Percentiles rank a stretch among this genome's conserved stretches.
Conservation (phyloP, 2,888 invertebrate genomes). For the Balanococcus diminutus region DNA sequence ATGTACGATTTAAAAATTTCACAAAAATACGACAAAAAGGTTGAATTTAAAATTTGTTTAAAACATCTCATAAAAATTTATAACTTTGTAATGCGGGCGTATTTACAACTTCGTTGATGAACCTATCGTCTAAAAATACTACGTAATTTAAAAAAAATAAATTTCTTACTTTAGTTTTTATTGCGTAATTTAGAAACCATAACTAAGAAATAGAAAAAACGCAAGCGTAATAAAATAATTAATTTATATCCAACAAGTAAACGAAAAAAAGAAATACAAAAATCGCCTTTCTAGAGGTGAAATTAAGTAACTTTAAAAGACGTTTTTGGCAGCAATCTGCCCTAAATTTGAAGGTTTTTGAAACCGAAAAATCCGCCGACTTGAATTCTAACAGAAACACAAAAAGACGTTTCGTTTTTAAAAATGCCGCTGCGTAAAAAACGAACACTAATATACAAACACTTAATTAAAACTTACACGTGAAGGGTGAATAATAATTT, state of each 20-base stretch:
- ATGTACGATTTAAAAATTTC: neutral
- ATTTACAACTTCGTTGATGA: neutral
- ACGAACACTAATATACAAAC: neutral
- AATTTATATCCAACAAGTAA: neutral
- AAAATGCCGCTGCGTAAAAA: neutral
- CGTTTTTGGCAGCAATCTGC: neutral
- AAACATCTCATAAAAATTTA: neutral
- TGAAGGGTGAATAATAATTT: conserved; percentile 32
- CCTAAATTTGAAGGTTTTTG: neutral
- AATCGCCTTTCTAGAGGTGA: neutral
- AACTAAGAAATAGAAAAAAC: neutral
- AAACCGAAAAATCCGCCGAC: neutral
- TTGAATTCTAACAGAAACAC: neutral
- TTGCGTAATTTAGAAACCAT: neutral
- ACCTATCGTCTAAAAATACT: neutral
- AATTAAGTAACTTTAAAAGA: conserved; percentile 31
- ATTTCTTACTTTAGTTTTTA: neutral
- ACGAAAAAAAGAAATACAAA: neutral
- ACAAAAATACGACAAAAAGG: neutral
- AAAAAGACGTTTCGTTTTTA: no score
- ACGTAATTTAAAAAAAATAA: neutral
- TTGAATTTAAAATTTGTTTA: neutral
- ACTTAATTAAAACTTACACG: conserved; percentile 37
- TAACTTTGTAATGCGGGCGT: neutral
- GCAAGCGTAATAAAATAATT: neutral